phyloP scores from a whole-genome alignment of 2,797 vertebrate species.

The Hemibagrus guttatus region DNA sequence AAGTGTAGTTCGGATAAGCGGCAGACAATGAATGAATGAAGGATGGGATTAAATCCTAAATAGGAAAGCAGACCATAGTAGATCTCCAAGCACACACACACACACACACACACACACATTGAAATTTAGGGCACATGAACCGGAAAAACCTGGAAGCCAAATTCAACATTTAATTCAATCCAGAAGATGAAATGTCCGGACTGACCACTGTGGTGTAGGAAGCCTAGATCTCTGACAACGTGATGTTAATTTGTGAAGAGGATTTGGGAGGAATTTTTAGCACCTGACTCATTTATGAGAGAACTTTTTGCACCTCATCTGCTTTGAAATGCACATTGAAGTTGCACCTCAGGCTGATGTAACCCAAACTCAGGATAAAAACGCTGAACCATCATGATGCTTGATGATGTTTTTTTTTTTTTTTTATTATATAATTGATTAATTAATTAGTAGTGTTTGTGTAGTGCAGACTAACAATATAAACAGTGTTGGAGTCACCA shows the following conservation, averaged over 20 bases:
- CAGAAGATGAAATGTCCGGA: background rate
- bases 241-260: background rate
- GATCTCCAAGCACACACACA: background rate
- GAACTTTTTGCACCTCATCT: background rate
- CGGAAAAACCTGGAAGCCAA: background rate
- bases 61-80: too few species aligned
- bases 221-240: background rate
- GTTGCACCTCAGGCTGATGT: background rate
- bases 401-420: too few species aligned
- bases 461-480: background rate
- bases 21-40: too few species aligned
- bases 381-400: too few species aligned
- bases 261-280: background rate
- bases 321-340: conserved; percentile 1
- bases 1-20: too few species aligned
- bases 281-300: background rate
- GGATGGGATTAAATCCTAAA: background rate
- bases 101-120: background rate
- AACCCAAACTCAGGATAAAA: too few species aligned
- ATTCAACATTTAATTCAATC: background rate
- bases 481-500: background rate
- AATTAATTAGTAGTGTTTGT: too few species aligned
- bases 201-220: background rate
- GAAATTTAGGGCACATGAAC: background rate
- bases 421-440: too few species aligned